Base-by-base conservation (phyloP, 2,797 vertebrate genomes). In the Monodelphis domestica region DNA sequence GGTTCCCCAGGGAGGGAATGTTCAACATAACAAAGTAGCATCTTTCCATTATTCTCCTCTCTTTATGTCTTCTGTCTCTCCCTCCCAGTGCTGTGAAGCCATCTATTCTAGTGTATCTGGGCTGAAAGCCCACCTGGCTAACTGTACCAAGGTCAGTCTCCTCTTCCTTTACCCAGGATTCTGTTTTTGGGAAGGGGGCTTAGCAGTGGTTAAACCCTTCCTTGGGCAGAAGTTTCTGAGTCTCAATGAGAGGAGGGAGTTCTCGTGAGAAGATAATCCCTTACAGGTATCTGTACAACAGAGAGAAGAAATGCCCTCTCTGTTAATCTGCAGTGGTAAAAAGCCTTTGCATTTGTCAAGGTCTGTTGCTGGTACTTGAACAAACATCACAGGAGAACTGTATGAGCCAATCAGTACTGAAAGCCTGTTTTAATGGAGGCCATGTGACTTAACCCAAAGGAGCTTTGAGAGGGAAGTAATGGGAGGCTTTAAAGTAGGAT, bases 51-150 rank as follows among this genome's bases (percentile, higher is more conserved):
- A 78, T 87, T 70, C 45, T 91, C 84, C 87, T 91, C 50, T n/a
- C 38, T 94, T 91, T 97, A 95, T 89, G 30, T 93, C 90, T 97
- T 52, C 88, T 78, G 54, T 95, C 26, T 97, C 87, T 59, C 6
- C n/a, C 55, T 95, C 92, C 0, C 98, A 99, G 99, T 99, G 99
- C 98, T 99, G 99, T 97, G 99, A 99, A 98, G 99, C 99, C 95
- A 99, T 99, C 96, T 99, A 99, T 96, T 99, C 99, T 97, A 99
- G 99, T 53, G 99, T 99, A 95, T 99, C 99, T 4, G 99, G 99
- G 97, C 98, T 99, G 87, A 99, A 99, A 98, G 99, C 99, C 94
- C 99, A 99, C 95, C 99, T 99, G 89, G 99, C 99, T 97, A 99
- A 99, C 98, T 99, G 99, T 98, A 99, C 99, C 98, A 99, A 99